A percentile compares a stretch with the other conserved stretches of the same genome.
phyloP scores from a whole-genome alignment of 2,113 vertebrate genomes.

The Pogonocichla stellata region DNA sequence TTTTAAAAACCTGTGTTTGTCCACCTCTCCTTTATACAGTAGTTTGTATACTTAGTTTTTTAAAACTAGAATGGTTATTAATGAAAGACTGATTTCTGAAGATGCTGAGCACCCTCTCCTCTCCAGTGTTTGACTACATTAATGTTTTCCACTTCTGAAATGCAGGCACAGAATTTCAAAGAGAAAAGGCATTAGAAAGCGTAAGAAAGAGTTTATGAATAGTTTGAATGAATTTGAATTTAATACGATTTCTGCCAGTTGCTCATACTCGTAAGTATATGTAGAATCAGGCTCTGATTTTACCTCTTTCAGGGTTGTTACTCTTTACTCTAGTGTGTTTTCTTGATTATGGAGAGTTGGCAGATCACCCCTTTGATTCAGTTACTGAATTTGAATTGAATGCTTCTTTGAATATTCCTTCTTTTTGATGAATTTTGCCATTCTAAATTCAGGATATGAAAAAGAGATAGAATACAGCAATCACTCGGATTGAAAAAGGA shows the following conservation, averaged over 20 bases:
- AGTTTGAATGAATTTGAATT: background rate
- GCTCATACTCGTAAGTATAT: background rate
- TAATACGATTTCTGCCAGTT: background rate
- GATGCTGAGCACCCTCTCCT: background rate
- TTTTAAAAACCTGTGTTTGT: background rate
- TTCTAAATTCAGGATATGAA: background rate
- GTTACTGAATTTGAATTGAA: background rate
- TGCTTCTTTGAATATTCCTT: background rate
- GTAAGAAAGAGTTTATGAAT: background rate
- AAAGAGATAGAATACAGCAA: background rate
- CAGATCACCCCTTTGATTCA: background rate
- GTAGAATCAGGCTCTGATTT: background rate
- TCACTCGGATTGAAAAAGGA: background rate
- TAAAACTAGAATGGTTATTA: background rate
- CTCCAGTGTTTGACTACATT: background rate
- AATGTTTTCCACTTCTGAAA: background rate
- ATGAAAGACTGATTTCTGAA: background rate
- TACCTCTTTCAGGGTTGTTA: background rate
- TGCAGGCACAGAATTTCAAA: background rate
- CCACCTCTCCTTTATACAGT: background rate
- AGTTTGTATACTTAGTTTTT: background rate
- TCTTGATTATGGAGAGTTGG: background rate
- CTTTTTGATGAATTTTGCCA: background rate
- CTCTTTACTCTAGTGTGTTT: background rate
- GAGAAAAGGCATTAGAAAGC: background rate